Evolutionary conservation across 2,888 invertebrate species (phyloP), one percentile per base, ranked within the genome.

Genomic region (Diadromus collaris): DNA sequence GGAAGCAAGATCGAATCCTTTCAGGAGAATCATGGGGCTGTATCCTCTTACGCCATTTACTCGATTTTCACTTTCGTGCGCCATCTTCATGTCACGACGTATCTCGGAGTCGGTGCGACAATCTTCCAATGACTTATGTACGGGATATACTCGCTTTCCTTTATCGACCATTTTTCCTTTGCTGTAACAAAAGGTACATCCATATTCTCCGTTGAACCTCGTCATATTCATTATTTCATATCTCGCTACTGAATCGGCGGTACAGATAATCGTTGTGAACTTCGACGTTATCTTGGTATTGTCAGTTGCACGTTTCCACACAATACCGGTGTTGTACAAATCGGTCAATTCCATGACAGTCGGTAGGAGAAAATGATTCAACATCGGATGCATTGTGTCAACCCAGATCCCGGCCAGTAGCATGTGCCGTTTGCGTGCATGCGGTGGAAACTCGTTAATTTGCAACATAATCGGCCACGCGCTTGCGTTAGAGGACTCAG

Each of bases 371-470:
- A 64, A 34, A 4, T n/a, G 2, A n/a, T 76, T 44, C 9, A 70
- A 41, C 6, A 54, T 19, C 1, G 76, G 76, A 7, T 71, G 63
- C 21, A n/a, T 9, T 3, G 24, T 46, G 24, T 71, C 70, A 16
- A 78, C 72, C 80, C 80, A 80, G 19, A 80, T 68, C 19, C 78
- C 78, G 21, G 71, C 78, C 13, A 78, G 34, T 41, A 80, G 19
- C 13, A 64, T 71, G 54, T 78, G 32, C 32, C 41, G 58, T 44
- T 80, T 80, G 21, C 80, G 41, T n/a, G 77, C 74, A 27, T 77
- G 77, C 29, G 80, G 77, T 16, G 75, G 65, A 38, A 80, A 38
- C 64, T 77, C 80, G 38, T 77, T 77, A 6, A 80, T 38, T 46
- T 54, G 9, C 21, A 80, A 34, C 7, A 75, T 41, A 9, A 80